Base-by-base conservation (phyloP, 2,888 invertebrate genomes). In the Dolichomitus sp. region DNA sequence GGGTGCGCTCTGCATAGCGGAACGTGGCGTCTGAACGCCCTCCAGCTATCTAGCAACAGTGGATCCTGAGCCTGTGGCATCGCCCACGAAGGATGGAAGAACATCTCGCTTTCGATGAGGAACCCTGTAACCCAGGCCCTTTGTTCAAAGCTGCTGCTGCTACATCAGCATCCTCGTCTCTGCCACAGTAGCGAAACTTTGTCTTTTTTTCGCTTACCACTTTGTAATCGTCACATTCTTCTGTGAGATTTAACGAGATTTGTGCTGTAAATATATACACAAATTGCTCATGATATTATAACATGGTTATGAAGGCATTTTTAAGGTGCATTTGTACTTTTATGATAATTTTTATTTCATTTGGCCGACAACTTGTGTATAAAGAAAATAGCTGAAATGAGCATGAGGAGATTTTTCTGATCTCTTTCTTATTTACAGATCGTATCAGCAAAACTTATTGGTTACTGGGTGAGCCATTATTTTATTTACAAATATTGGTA, bases 1-100 rank as follows among this genome's bases (percentile, higher is more conserved):
- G 88, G 37, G 80, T 61, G 84, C 87, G 83, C 84, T 85, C 88
- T 88, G 89, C 89, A 87, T 87, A 85, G 85, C 84, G 84, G 86
- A 86, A 87, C 85, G 86, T 85, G 86, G 85, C 81, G 85, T 83
- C 86, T 81, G 79, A 84, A 73, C 74, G 70, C 27, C 81, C n/a
- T n/a, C n/a, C 77, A 61, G 79, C 84, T 75, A 63, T 75, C 52
- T 72, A 57, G 70, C 69, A 82, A 52, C 42, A 27, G 54, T 75
- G 19, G 50, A 48, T 17, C 27, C 27, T 4, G 61, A 61, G 37
- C 61, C 61, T 17, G 33, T 37, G 37, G 33, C 73, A 33, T 61
- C 48, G 61, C 37, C 33, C 19, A 37, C 48, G 19, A 37, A 61
- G 50, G 33, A 23, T 48, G 61, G 61, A 50, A 48, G 61, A 61